phyloP scores from a whole-genome alignment of 2,113 vertebrate species.

The Microtus pennsylvanicus region DNA sequence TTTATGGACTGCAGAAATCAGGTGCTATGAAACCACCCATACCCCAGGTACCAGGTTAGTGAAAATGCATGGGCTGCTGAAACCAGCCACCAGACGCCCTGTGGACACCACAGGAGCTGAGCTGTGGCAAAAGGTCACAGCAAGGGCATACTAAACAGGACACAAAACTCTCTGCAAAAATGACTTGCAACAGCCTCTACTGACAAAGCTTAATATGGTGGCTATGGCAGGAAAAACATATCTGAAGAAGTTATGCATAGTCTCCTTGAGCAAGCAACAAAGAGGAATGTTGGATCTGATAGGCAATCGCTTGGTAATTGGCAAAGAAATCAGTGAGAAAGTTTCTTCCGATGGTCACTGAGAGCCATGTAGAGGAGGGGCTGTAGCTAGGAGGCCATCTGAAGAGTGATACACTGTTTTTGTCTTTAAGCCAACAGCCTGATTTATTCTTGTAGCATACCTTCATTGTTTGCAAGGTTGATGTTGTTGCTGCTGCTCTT shows the following conservation, averaged over 20 bases:
- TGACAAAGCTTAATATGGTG: neutral
- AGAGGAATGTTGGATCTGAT: neutral
- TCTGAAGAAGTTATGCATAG: neutral
- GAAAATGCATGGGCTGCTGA: too few species aligned
- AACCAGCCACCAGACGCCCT: neutral
- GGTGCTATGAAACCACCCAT: rapidly evolving
- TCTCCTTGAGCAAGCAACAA: neutral
- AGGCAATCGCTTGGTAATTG: neutral
- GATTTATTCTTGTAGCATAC: neutral
- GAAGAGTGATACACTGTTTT: neutral
- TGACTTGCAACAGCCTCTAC: too few species aligned
- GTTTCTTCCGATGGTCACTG: neutral
- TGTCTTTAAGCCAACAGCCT: neutral
- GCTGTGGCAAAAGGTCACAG: neutral
- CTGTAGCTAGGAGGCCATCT: neutral
- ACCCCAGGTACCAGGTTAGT: rapidly evolving
- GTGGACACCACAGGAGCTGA: neutral
- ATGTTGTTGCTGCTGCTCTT: neutral
- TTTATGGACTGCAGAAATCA: neutral
- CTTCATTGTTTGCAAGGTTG: neutral
- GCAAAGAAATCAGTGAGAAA: neutral
- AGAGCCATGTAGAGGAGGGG: neutral
- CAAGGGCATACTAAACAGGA: neutral
- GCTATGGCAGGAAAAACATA: neutral
- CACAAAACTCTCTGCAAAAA: neutral